These are phyloP conservation scores for Anagrus nilaparvatae DNA, from an alignment of 1,140 invertebrate species.

Conservation along the genomic window DNA sequence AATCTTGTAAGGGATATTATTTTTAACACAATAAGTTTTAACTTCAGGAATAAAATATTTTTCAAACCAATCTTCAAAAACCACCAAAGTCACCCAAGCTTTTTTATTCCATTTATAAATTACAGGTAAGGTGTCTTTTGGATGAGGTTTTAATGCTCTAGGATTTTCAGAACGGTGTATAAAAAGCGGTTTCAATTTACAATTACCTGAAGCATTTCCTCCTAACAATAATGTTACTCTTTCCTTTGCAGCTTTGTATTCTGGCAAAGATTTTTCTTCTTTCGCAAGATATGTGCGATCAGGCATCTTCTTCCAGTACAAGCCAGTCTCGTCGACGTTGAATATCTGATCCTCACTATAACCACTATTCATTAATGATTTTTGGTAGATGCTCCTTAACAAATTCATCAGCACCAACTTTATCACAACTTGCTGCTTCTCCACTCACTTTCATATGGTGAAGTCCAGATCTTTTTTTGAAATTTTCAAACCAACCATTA, in stretches of 20 bases:
- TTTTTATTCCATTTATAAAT: slow-evolving; percentile 34
- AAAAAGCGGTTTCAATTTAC: slow-evolving; percentile 35
- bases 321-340: slow-evolving; percentile 21
- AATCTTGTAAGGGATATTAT: slow-evolving; percentile 36
- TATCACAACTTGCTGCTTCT: slow-evolving; percentile 30
- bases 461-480: slow-evolving; percentile 26
- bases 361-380: slow-evolving; percentile 30
- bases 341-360: slow-evolving; percentile 31
- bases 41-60: slow-evolving; percentile 21
- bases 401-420: slow-evolving; percentile 25
- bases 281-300: slow-evolving; percentile 32
- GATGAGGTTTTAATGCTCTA: slow-evolving; percentile 32
- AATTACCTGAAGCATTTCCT: slow-evolving; percentile 35
- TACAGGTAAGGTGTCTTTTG: slow-evolving; percentile 31
- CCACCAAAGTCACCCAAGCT: slow-evolving; percentile 31
- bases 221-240: slow-evolving; percentile 36
- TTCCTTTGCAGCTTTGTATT: slow-evolving; percentile 39
- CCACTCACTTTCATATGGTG: slow-evolving; percentile 29
- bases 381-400: slow-evolving; percentile 27
- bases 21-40: slow-evolving; percentile 23
- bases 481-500: slow-evolving; percentile 33
- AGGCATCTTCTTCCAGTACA: slow-evolving; percentile 43
- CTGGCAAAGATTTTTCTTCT: slow-evolving; percentile 30
- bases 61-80: slow-evolving; percentile 33
- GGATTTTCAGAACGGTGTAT: slow-evolving; percentile 36